Base-by-base conservation (phyloP, 2,888 invertebrate species). In the Scaptodrosophila latifasciaeformis region DNA sequence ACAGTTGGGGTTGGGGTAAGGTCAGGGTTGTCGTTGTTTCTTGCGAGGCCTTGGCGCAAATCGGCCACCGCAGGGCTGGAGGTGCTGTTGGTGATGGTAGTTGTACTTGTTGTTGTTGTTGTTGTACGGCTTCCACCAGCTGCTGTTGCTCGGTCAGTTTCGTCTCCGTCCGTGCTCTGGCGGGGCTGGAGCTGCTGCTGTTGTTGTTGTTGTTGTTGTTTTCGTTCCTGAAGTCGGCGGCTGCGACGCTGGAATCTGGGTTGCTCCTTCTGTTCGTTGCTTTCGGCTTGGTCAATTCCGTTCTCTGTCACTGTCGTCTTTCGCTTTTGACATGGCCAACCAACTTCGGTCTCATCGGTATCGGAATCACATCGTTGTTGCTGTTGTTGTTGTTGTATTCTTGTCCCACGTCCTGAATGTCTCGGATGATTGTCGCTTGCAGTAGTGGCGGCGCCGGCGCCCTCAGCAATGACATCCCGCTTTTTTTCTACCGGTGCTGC, bases 401-500 rank as follows among this genome's bases (percentile, higher is more conserved):
- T 31, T 50, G 55, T 56, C 43, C 50, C 53, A n/a, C n/a, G 19
- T 42, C 40, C 39, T 52, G 62, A n/a, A 57, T 52, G 51, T 46
- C 56, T 61, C 60, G 59, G 65, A 66, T 59, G 45, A 30, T 31
- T 31, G 45, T 45, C 45, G 19, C 13, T 6, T 10, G 46, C 52
- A 37, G 31, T 30, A 50, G 46, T 44, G 24, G 45, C 19, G 34
- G 34, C 13, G 43, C 46, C 48, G 35, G 34, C 35, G 57, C 67
- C 69, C 63, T 57, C 60, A 61, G 65, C 63, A 47, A 45, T 52
- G 15, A 10, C 34, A 34, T 39, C 46, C 54, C 65, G 66, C 69
- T 71, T 65, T 71, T 58, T 56, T 62, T 80, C 83, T 86, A 86
- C 82, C 86, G 85, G 55, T n/a, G n/a, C n/a, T 83, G 86, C 64